A percentile compares a stretch with the other conserved stretches of the same genome.
These are phyloP conservation scores for Phengaris alcon DNA, from an alignment of 2,888 invertebrate genomes.

Conservation along the genomic window DNA sequence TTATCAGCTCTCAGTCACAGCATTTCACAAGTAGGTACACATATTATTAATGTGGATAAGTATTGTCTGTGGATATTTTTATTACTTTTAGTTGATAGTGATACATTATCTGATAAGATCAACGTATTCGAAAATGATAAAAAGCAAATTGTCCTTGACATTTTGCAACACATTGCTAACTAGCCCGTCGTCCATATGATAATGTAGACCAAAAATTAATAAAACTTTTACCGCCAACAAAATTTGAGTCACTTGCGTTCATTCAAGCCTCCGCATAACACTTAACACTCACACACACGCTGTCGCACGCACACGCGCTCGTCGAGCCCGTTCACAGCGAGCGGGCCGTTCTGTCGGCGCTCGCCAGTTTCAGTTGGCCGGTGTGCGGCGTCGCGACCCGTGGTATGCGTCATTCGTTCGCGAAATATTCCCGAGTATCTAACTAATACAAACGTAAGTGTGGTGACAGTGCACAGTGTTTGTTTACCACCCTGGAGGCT, in stretches of 20 bases:
- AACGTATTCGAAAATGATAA: background rate
- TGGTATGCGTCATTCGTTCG: conserved; percentile 64
- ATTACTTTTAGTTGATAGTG: background rate
- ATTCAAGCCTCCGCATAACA: conserved; percentile 61
- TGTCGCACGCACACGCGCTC: conserved; percentile 47
- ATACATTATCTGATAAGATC: background rate
- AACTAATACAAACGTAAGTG: conserved; percentile 70
- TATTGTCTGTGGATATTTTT: background rate
- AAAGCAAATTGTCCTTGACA: conserved; percentile 13
- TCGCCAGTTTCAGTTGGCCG: conserved; percentile 67
- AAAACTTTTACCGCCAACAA: conserved; percentile 53
- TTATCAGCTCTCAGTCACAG: background rate
- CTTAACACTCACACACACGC: conserved; percentile 40
- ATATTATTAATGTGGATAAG: background rate
- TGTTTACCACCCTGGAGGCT: conserved; percentile 48
- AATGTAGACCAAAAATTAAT: conserved; percentile 26
- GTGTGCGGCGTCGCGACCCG: conserved; percentile 72
- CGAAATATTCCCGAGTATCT: conserved; percentile 57
- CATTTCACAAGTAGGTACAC: background rate
- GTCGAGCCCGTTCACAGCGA: conserved; percentile 73
- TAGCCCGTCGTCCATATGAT: conserved; percentile 18
- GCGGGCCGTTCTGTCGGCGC: conserved; percentile 42
- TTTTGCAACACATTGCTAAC: conserved; percentile 13
- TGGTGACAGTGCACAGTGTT: conserved; percentile 57
- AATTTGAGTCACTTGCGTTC: conserved; percentile 57